Percentiles rank a stretch among this genome's conserved stretches.
phyloP scores from a whole-genome alignment of 2,113 vertebrate species.

The Percina caprodes region DNA sequence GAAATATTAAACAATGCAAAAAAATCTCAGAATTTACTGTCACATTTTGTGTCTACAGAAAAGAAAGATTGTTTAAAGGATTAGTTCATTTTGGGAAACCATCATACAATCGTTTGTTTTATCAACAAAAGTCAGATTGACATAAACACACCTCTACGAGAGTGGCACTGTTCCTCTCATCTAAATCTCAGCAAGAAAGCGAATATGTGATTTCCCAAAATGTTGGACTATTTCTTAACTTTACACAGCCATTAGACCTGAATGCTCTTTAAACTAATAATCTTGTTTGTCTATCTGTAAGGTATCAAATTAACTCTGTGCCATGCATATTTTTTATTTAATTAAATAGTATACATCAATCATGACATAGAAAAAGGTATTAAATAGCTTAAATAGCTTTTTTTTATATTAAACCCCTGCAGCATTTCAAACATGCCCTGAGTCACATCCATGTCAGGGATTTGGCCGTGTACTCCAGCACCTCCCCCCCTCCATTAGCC shows the following conservation, averaged over 20 bases:
- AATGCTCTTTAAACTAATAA: not conserved
- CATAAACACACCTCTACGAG: not conserved
- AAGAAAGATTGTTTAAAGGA: not conserved
- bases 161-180: not conserved
- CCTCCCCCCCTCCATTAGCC: conserved; percentile 3
- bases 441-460: conserved; percentile 14
- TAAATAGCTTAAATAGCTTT: not conserved
- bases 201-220: not conserved
- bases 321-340: not conserved
- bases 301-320: not conserved
- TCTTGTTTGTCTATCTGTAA: not conserved
- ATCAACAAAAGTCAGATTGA: not conserved
- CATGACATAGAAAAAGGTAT: not conserved
- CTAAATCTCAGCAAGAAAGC: not conserved
- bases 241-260: not conserved
- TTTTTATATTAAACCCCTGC: not conserved
- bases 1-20: not conserved
- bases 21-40: not conserved
- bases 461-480: not conserved
- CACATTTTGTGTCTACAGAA: not conserved
- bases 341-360: too few species aligned
- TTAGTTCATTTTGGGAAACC: not conserved
- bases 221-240: not conserved
- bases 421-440: not conserved
- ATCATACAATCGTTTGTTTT: too few species aligned